Evolutionary conservation across 2,888 invertebrate species (phyloP).

Genomic region (Agyllia agylla): DNA sequence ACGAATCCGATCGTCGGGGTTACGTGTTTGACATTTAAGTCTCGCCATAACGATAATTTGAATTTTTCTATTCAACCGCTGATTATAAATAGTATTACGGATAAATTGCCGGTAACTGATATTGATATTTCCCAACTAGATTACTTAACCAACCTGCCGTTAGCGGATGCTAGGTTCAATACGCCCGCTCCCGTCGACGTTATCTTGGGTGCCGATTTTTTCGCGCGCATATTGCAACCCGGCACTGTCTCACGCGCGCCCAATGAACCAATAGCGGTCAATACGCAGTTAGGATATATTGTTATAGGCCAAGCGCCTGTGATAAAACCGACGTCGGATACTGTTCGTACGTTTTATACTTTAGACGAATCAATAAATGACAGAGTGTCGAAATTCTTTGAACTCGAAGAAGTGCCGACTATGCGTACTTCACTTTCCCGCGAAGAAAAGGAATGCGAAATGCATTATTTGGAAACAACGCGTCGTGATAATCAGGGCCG

Average conservation of each 20-base stretch:
- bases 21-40: background rate
- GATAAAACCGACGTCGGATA: background rate
- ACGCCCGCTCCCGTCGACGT: background rate
- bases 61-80: background rate
- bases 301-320: background rate
- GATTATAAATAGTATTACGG: background rate
- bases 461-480: background rate
- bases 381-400: background rate
- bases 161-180: background rate
- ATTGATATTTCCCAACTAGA: background rate
- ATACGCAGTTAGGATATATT: background rate
- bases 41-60: background rate
- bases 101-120: background rate
- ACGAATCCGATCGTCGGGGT: background rate
- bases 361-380: background rate
- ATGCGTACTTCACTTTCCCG: background rate
- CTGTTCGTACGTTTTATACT: background rate
- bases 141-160: background rate
- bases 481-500: background rate
- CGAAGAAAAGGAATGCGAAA: background rate
- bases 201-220: background rate
- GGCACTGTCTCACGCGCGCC: background rate
- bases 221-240: background rate
- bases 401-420: background rate
- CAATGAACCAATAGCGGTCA: background rate